These are phyloP conservation scores for Drosophila pseudotalamancana DNA, from an alignment of 2,888 invertebrate genomes.

Conservation along the genomic window DNA sequence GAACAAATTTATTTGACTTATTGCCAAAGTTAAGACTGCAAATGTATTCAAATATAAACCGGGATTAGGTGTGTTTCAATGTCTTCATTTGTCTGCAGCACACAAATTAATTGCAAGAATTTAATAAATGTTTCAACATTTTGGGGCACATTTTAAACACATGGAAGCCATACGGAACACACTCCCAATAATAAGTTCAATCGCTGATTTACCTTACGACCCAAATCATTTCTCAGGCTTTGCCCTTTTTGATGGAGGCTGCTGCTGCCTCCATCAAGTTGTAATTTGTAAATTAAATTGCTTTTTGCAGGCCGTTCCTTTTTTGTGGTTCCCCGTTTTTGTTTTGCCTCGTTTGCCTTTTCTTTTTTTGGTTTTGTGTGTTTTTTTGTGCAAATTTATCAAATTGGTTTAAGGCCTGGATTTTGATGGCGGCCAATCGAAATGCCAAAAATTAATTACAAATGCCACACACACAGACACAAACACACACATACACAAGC, in stretches of 20 bases:
- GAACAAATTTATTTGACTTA: too few relatives aligned
- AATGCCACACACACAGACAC: conserved; percentile 37
- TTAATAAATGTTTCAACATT: conserved; percentile 14
- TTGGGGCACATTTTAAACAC: conserved; percentile 22
- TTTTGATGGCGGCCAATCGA: conserved; percentile 65
- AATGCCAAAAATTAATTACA: conserved; percentile 73
- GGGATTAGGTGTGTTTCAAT: not conserved
- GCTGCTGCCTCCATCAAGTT: conserved; percentile 63
- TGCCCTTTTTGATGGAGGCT: conserved; percentile 9
- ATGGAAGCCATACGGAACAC: not conserved
- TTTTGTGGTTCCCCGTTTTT: conserved; percentile 24
- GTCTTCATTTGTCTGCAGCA: not conserved
- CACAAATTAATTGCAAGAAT: conserved; percentile 13
- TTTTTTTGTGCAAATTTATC: conserved; percentile 61
- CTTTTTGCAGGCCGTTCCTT: conserved; percentile 36
- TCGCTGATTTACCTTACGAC: conserved; percentile 39
- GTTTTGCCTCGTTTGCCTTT: conserved; percentile 7
- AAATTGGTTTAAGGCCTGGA: conserved; percentile 67
- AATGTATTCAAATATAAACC: too few relatives aligned
- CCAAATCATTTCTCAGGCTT: conserved; percentile 25
- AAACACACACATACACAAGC: conserved; percentile 6
- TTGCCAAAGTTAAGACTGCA: too few relatives aligned
- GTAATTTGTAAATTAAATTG: conserved; percentile 76
- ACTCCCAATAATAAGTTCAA: conserved; percentile 29
- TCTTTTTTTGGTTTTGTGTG: conserved; percentile 1